Evolutionary conservation across 2,888 invertebrate genomes (phyloP), one percentile per base, ranked within the genome.

Genomic region (Cetonia aurata): DNA sequence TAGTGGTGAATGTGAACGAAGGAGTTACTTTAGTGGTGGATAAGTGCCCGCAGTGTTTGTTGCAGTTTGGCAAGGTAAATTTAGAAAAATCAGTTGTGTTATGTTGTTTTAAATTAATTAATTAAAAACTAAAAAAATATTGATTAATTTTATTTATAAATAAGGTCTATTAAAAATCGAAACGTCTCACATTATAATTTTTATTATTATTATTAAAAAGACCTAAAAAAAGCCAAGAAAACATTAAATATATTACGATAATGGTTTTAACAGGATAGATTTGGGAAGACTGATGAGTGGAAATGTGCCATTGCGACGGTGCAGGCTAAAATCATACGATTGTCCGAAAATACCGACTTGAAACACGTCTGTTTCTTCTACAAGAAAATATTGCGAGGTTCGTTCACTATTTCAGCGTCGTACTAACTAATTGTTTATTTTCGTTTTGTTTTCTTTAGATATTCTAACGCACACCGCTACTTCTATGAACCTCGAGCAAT

Each of bases 51-150:
- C 88, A 88, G 75, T 89, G 88, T 77, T 80, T 91, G 37, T 83
- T 91, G 74, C 88, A 89, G 69, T 92, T 89, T 80, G 90, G 89
- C 56, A 90, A 91, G 87, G 91, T 91, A 53, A 50, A 42, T n/a
- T 25, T 50, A 42, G 15, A 15, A 41, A 15, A 8, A 56, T 56
- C n/a, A n/a, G n/a, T n/a, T n/a, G n/a, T n/a, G n/a, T n/a, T n/a
- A n/a, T n/a, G n/a, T n/a, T n/a, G n/a, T n/a, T n/a, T n/a, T n/a
- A n/a, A n/a, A n/a, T n/a, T n/a, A n/a, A n/a, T n/a, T n/a, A n/a
- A n/a, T n/a, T n/a, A n/a, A n/a, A n/a, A n/a, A n/a, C n/a, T n/a
- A n/a, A n/a, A n/a, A n/a, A n/a, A n/a, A n/a, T n/a, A n/a, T n/a
- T n/a, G n/a, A n/a, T n/a, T n/a, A n/a, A n/a, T n/a, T n/a, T n/a